A percentile compares a stretch with the other conserved stretches of the same genome.
These are phyloP conservation scores for Actinopyga echinites DNA, from an alignment of 53 echinoderm and acorn worm species.

Conservation along the genomic window DNA sequence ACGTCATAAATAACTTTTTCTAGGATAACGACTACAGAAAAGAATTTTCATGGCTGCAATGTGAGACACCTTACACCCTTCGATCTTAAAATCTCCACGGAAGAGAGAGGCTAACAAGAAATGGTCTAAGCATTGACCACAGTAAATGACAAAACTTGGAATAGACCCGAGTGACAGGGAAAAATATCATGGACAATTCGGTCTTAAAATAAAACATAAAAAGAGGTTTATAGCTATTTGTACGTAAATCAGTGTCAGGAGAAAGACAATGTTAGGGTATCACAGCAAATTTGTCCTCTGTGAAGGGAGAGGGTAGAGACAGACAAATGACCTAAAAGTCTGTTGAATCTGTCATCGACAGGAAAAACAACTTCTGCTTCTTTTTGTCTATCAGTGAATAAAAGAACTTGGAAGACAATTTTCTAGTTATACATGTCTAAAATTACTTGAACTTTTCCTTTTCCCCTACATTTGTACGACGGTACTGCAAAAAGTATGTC, in stretches of 20 bases:
- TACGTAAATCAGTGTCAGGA: slow-evolving; percentile 25
- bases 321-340: no score
- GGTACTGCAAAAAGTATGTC: no score
- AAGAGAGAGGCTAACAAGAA: slow-evolving; percentile 25
- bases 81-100: not conserved
- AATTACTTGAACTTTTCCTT: no score
- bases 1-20: slow-evolving; percentile 32
- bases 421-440: no score
- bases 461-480: no score
- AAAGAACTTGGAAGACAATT: no score
- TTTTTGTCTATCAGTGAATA: no score
- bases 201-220: slow-evolving; percentile 40
- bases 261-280: no score
- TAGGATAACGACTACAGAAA: slow-evolving; percentile 32
- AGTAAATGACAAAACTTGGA: not conserved
- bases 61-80: slow-evolving; percentile 26
- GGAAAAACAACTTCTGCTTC: no score
- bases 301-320: no score
- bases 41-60: slow-evolving; percentile 21
- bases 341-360: no score
- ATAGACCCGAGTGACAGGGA: slow-evolving; percentile 9
- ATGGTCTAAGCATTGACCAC: slow-evolving; percentile 17
- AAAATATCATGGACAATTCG: slow-evolving; percentile 5
- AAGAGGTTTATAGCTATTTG: slow-evolving; percentile 25
- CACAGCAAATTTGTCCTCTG: no score